Base-by-base conservation (phyloP, 2,888 invertebrate species). In the Quadroppia sp. region DNA sequence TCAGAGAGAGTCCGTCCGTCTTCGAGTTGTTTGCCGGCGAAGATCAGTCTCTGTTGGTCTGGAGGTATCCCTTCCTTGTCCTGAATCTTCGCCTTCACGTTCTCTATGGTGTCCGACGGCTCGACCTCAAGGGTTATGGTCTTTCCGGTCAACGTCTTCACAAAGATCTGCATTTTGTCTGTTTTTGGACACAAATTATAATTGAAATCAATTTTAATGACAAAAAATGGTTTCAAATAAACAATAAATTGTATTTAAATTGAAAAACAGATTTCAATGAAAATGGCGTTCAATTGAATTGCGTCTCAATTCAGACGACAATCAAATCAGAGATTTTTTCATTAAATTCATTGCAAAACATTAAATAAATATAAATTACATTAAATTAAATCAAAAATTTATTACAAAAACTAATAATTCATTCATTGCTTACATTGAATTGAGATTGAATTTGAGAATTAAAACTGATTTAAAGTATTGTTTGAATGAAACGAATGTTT, bases 81-180 rank as follows among this genome's bases (percentile, higher is more conserved):
- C n/a, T n/a, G n/a, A n/a, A n/a, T n/a, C n/a, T n/a, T n/a, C n/a
- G n/a, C n/a, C n/a, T n/a, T n/a, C n/a, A n/a, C n/a, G n/a, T n/a
- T n/a, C n/a, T n/a, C n/a, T n/a, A n/a, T n/a, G n/a, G n/a, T n/a
- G n/a, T n/a, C n/a, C n/a, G n/a, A n/a, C n/a, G n/a, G n/a, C n/a
- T n/a, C n/a, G n/a, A n/a, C n/a, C n/a, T n/a, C n/a, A n/a, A n/a
- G n/a, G n/a, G n/a, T n/a, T n/a, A 94, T 93, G 82, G 94, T 94
- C 84, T 94, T 94, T 80, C 93, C 93, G 80, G 92, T 94, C 70
- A 94, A 87, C 80, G 94, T 94, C 86, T 94, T 94, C 77, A 94
- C 93, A 92, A 79, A 93, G 92, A 97, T 96, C 89, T 97, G 96
- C 94, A 94, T 94, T 61, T 30, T 61, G 15, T 61, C 53, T 53